A percentile compares a stretch with the other conserved stretches of the same genome.
These are phyloP conservation scores for Agrochola lota DNA, from an alignment of 2,888 invertebrate genomes.

Conservation along the genomic window DNA sequence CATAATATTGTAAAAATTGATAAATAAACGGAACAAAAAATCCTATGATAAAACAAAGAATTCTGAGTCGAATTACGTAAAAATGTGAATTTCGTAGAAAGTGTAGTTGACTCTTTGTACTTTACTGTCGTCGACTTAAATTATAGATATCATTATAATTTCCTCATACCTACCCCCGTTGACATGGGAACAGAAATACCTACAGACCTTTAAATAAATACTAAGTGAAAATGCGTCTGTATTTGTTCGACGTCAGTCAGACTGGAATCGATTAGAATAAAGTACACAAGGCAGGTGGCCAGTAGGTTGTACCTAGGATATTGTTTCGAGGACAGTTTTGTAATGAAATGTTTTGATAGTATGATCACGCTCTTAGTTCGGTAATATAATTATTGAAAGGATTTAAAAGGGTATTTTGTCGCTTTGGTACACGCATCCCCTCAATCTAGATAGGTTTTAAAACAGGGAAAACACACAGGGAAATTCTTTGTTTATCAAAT, in stretches of 20 bases:
- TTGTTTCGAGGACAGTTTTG: conserved; percentile 22
- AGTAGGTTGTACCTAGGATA: conserved; percentile 29
- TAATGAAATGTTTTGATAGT: conserved; percentile 32
- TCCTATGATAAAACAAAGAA: no score
- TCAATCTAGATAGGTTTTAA: background rate
- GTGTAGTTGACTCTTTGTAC: no score
- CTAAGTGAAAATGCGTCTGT: conserved; percentile 38
- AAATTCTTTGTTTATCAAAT: no score
- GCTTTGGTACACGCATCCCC: background rate
- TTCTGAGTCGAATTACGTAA: no score
- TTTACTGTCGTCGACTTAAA: no score
- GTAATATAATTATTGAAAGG: background rate
- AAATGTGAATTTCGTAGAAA: no score
- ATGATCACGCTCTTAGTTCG: conserved; percentile 17
- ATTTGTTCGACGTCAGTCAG: conserved; percentile 21
- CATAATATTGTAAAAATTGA: no score
- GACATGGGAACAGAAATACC: conserved; percentile 28
- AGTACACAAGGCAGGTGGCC: conserved; percentile 29
- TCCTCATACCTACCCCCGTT: background rate
- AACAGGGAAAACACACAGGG: background rate
- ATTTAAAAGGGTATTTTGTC: background rate
- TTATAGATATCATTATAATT: background rate
- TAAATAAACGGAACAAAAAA: no score
- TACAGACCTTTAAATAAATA: conserved; percentile 43
- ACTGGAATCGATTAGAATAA: conserved; percentile 50